Base-by-base conservation (phyloP, 2,888 invertebrate species). In the Mechanitis messenoides region DNA sequence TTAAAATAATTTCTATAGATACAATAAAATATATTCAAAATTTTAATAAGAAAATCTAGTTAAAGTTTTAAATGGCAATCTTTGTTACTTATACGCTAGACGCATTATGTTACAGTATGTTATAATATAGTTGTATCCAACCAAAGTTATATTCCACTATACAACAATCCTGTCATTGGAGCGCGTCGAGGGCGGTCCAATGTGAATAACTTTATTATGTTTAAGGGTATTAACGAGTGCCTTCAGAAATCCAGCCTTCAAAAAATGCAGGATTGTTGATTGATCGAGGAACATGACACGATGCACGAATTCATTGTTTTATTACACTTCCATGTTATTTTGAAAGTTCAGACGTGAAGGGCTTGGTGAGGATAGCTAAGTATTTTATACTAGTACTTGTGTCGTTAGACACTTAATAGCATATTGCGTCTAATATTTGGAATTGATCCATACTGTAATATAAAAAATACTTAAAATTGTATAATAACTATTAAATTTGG, bases 181-280 rank as follows among this genome's bases (percentile, higher is more conserved):
- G 20, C 20, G 66, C 68, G 70, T 66, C 56, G 55, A 59, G 56
- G 58, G 47, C 58, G 67, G 72, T 73, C 73, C 74, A 69, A 66
- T 70, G 71, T 71, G 66, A 68, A 69, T 71, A 75, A 74, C 75
- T 70, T 75, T 73, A 78, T 72, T 72, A 76, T 82, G 75, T 76
- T 74, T 74, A 71, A 72, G 84, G 85, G 85, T 87, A 83, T 81
- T 78, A 87, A 86, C 87, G 81, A 89, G 89, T 89, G 89, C 89
- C 89, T 89, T 89, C 83, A 81, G 78, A 83, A 85, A 83, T 87
- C 87, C 87, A 88, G 89, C 88, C 88, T 88, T 88, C 84, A 81
- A 73, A 75, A 81, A 81, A 78, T 74, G 83, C 83, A 79, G 85
- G 85, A 82, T 85, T 80, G 83, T 84, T 80, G 83, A 83, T 83